Conservation (phyloP, 1,140 invertebrate genomes). For the Diplogasteroides magnus region DNA sequence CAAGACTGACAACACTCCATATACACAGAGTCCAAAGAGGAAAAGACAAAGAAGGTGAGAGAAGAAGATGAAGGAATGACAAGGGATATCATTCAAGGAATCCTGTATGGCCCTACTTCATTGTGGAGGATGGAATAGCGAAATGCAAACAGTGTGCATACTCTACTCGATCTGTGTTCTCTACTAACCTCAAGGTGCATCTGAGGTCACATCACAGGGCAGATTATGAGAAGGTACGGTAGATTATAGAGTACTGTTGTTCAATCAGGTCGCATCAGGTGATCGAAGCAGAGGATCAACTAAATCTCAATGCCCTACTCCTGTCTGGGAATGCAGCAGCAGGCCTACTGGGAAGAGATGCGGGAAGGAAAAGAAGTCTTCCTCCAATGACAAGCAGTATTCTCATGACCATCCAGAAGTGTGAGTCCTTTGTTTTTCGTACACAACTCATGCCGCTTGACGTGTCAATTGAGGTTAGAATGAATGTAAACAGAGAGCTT, state of each 20-base stretch:
- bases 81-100: constrained; percentile 7
- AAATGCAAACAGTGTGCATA: constrained; percentile 37
- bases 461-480: too few relatives aligned
- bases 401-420: constrained; percentile 30
- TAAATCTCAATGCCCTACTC: constrained; percentile 28
- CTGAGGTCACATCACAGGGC: constrained; percentile 39
- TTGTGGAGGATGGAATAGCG: constrained; percentile 40
- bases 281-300: constrained; percentile 26
- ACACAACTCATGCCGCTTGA: too few relatives aligned
- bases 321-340: constrained; percentile 25
- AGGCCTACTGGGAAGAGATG: constrained; percentile 13
- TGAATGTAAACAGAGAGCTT: too few relatives aligned
- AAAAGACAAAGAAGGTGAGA: neutral
- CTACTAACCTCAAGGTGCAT: constrained; percentile 42
- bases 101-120: constrained; percentile 41
- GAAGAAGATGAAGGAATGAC: neutral
- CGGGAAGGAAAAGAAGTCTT: constrained; percentile 19
- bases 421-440: constrained; percentile 22
- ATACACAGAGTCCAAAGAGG: neutral
- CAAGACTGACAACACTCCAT: neutral
- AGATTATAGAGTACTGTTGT: neutral
- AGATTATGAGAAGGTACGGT: constrained; percentile 40
- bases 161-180: constrained; percentile 44
- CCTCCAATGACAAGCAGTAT: constrained; percentile 29
- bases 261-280: constrained; percentile 13